Conservation (phyloP, 2,888 invertebrate genomes). For the Conistra vaccinii region DNA sequence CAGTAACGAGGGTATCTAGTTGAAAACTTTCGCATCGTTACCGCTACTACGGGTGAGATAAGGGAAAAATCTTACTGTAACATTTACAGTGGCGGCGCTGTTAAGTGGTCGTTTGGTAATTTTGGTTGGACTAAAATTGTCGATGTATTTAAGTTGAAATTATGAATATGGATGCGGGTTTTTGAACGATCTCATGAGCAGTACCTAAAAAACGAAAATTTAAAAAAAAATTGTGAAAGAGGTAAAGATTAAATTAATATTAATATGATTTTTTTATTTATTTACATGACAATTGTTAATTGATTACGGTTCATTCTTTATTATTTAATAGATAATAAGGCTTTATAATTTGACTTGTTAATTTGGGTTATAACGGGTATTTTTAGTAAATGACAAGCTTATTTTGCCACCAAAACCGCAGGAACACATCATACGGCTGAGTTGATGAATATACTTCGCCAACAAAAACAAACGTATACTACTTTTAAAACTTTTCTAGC, state of each 20-base stretch:
- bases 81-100: constrained; percentile 70
- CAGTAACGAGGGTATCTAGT: constrained; percentile 78
- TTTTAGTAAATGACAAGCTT: not conserved
- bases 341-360: not conserved
- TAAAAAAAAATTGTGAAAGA: not conserved
- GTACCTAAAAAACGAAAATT: not conserved
- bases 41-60: constrained; percentile 77
- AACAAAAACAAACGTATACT: not conserved
- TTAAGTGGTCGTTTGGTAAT: constrained; percentile 32
- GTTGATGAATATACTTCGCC: not conserved
- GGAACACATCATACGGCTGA: not conserved
- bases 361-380: not conserved
- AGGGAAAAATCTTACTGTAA: constrained; percentile 80
- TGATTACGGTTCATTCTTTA: not conserved
- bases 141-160: constrained; percentile 5
- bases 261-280: not conserved
- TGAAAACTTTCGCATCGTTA: constrained; percentile 85
- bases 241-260: not conserved
- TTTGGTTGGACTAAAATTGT: constrained; percentile 1
- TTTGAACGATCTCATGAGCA: not conserved
- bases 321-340: not conserved
- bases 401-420: not conserved
- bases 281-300: not conserved
- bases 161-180: not conserved
- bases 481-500: not conserved